Evolutionary conservation across 2,113 vertebrate genomes (phyloP), one percentile per base, ranked within the genome.

Genomic region (Ploceus nigricollis): DNA sequence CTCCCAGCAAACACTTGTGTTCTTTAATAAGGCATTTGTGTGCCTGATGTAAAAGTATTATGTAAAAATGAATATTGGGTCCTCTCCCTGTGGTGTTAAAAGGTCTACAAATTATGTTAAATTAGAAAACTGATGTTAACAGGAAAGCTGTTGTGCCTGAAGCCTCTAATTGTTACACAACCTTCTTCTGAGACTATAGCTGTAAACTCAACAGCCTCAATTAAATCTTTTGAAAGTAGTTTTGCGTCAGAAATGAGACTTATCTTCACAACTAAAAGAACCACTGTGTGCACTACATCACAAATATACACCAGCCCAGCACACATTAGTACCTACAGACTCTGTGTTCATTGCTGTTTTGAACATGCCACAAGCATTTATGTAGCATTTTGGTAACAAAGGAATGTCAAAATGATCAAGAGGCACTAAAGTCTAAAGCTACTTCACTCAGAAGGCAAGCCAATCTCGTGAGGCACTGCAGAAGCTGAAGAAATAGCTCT

Each of bases 401-500:
- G 14, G 5, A 88, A 45, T 6, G 30, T 50, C 75, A 63, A 80
- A 89, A 71, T 23, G 9, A 87, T 56, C 47, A 51, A 86, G 85
- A 75, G 30, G 69, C 72, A 57, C 83, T 48, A 10, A 37, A 8
- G 28, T 64, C 72, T 84, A 79, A 63, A 42, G 50, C 78, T 73
- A 66, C 48, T 94, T 76, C 72, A 63, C 80, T 81, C 24, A 39
- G 81, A 93, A 89, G 53, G 65, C 66, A 91, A 91, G n/a, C 40
- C 70, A 87, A 51, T 68, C 80, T 79, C 18, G 31, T 44, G 71
- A 94, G 65, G 53, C 81, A 30, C 65, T 18, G 47, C 51, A 89
- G 68, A 94, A 96, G 53, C 20, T 51, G 70, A 88, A 90, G 87
- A 94, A 93, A 90, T 90, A 89, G 19, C 71, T 95, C 39, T 44